Conservation (phyloP, 2,888 invertebrate species). For the Gasteruption jaculator region DNA sequence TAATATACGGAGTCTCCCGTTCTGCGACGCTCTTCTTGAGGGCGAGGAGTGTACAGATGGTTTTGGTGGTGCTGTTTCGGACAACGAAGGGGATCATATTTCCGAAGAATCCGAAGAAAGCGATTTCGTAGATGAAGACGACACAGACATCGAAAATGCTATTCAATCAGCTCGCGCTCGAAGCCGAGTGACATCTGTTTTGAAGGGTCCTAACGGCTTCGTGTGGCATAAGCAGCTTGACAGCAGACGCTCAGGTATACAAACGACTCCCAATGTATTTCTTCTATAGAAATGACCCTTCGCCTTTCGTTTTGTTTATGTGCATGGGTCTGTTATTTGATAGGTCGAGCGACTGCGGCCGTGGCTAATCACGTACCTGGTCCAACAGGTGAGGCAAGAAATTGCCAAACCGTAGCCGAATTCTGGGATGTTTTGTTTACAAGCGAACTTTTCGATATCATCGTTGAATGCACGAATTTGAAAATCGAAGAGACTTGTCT, state of each 20-base stretch:
- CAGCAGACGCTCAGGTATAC: conserved; percentile 2
- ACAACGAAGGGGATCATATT: conserved; percentile 9
- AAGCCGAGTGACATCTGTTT: conserved; percentile 8
- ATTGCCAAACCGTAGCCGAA: conserved; percentile 8
- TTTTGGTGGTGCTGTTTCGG: conserved; percentile 11
- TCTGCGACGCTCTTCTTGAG: conserved; percentile 6
- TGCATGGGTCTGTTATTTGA: too few species aligned
- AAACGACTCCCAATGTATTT: conserved; percentile 9
- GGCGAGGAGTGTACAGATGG: conserved; percentile 8
- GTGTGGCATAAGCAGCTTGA: conserved; percentile 6
- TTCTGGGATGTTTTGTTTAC: conserved; percentile 17
- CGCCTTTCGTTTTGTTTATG: neutral
- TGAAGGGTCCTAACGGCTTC: conserved; percentile 7
- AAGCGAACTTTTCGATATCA: conserved; percentile 10
- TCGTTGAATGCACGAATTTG: conserved; percentile 17
- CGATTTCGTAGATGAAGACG: conserved; percentile 10
- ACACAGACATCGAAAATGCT: conserved; percentile 10
- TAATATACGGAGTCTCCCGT: conserved; percentile 6
- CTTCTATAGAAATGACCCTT: conserved; percentile 9
- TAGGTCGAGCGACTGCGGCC: too few species aligned
- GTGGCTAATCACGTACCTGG: conserved; percentile 5
- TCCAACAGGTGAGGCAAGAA: conserved; percentile 6
- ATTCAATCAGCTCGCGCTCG: conserved; percentile 8
- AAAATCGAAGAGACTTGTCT: conserved; percentile 16
- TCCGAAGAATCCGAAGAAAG: conserved; percentile 7